phyloP scores from a whole-genome alignment of 2,113 vertebrate genomes.

The Aegithalos caudatus region DNA sequence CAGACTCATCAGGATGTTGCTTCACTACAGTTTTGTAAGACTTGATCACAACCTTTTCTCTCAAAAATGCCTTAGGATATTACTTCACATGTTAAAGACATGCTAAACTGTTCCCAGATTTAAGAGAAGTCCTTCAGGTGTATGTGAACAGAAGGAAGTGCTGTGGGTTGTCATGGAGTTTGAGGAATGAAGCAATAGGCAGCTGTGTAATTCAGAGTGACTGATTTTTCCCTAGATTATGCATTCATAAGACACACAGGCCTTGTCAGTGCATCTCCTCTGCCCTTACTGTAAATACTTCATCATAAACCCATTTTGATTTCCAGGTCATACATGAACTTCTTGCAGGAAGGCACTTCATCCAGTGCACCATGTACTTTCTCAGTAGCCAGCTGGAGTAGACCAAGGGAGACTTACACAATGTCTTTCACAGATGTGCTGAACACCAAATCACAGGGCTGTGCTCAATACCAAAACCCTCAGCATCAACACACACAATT shows the following conservation, averaged over 20 bases:
- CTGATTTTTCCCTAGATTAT: neutral
- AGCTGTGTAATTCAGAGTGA: neutral
- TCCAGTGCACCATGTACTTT: neutral
- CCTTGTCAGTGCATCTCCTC: neutral
- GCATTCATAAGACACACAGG: neutral
- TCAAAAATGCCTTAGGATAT: neutral
- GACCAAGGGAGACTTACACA: neutral
- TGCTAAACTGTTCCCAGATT: neutral
- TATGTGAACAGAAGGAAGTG: neutral
- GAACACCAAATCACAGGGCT: neutral
- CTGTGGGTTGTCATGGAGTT: neutral
- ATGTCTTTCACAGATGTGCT: neutral
- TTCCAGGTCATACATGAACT: rapidly evolving
- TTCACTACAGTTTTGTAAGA: neutral
- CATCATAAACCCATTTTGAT: neutral
- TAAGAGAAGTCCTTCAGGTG: neutral
- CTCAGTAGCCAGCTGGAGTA: neutral
- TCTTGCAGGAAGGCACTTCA: neutral
- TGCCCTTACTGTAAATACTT: neutral
- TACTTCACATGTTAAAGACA: neutral
- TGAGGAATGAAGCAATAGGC: neutral
- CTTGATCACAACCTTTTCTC: neutral
- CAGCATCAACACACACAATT: neutral
- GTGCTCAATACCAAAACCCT: neutral
- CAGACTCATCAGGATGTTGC: neutral